These are phyloP conservation scores for Xyrichtys novacula DNA, from an alignment of 2,797 vertebrate genomes.

Conservation along the genomic window DNA sequence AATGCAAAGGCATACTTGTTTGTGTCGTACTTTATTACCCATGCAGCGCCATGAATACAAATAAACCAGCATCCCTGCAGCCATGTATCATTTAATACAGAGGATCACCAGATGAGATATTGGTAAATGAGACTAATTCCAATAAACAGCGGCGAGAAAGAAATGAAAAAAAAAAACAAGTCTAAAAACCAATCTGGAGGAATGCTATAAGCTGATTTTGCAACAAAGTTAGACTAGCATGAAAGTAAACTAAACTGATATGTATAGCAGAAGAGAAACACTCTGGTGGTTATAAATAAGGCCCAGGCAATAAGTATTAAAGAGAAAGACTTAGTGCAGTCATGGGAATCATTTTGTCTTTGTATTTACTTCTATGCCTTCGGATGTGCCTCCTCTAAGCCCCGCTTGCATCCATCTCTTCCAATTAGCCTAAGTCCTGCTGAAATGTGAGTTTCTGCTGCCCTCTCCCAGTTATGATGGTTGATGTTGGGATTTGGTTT, in stretches of 20 bases:
- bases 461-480: slow-evolving; percentile 23
- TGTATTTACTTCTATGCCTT: slow-evolving; percentile 64
- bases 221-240: slow-evolving; percentile 54
- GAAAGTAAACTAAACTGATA: slow-evolving; percentile 47
- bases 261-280: slow-evolving; percentile 24
- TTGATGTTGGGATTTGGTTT: slow-evolving; percentile 40
- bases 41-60: slow-evolving; percentile 37
- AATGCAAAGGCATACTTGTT: slow-evolving; percentile 50
- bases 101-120: slow-evolving; percentile 43
- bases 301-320: slow-evolving; percentile 52
- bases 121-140: slow-evolving; percentile 50
- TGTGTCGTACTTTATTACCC: slow-evolving; percentile 41
- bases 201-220: slow-evolving; percentile 37
- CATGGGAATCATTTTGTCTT: slow-evolving; percentile 71
- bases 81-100: slow-evolving; percentile 44
- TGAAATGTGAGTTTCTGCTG: slow-evolving; percentile 44
- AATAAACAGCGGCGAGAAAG: slow-evolving; percentile 13
- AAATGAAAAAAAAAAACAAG: slow-evolving; percentile 12
- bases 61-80: slow-evolving; percentile 30
- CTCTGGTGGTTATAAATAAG: slow-evolving; percentile 54
- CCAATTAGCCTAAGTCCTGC: slow-evolving; percentile 65
- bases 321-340: slow-evolving; percentile 67
- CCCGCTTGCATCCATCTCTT: slow-evolving; percentile 60
- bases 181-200: slow-evolving; percentile 23
- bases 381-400: slow-evolving; percentile 51